Percentiles rank a stretch among this genome's conserved stretches.
These are phyloP conservation scores for Papilio polyxenes DNA, from an alignment of 1,140 invertebrate species.

Conservation along the genomic window DNA sequence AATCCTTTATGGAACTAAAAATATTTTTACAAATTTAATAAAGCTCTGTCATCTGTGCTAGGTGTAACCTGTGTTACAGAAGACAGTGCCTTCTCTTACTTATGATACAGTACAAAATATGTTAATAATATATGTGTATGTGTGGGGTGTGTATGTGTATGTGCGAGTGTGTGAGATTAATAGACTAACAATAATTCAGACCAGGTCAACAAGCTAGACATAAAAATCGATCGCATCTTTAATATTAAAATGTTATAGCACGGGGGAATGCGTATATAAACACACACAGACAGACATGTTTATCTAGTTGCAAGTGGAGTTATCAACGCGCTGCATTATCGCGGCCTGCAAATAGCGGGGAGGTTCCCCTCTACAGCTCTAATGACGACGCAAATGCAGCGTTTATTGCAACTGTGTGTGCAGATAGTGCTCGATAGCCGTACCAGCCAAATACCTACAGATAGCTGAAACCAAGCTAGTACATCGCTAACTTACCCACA, in stretches of 20 bases:
- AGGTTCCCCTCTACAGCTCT: slow-evolving; percentile 33
- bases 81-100: no score
- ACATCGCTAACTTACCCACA: background rate
- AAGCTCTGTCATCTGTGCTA: no score
- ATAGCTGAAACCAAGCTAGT: background rate
- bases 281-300: slow-evolving; percentile 6
- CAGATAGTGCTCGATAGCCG: slow-evolving; percentile 6
- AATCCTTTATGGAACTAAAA: no score
- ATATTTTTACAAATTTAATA: no score
- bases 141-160: no score
- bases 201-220: background rate
- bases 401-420: slow-evolving; percentile 37
- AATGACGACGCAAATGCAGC: slow-evolving; percentile 45
- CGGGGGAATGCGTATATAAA: background rate
- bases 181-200: no score
- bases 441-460: background rate
- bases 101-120: no score
- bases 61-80: no score
- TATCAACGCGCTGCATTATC: slow-evolving; percentile 31
- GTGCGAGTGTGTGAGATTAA: no score
- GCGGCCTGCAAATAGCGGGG: slow-evolving; percentile 21
- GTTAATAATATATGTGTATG: no score
- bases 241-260: background rate
- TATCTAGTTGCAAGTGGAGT: slow-evolving; percentile 24
- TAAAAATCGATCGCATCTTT: background rate